A percentile compares a stretch with the other conserved stretches of the same genome.
Evolutionary conservation across 2,888 invertebrate species (phyloP).

Genomic region (Encarsia formosa): DNA sequence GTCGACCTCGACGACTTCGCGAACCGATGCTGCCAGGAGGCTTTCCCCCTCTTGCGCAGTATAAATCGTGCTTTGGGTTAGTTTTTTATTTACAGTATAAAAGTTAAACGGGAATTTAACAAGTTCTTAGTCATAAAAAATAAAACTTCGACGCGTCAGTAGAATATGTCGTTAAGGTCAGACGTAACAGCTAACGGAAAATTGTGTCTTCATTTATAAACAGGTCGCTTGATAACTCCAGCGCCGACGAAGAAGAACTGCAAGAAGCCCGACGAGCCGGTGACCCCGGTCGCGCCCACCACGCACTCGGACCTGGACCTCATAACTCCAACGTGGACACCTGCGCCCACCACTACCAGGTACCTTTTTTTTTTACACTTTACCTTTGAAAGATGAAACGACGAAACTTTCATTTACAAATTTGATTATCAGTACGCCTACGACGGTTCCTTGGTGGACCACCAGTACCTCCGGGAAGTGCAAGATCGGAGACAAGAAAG

Average conservation of each 20-base stretch:
- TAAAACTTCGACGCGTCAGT: too few species aligned
- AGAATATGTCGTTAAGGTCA: too few species aligned
- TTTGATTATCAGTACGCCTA: too few species aligned
- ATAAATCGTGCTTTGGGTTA: slow-evolving; percentile 72
- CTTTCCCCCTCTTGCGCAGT: slow-evolving; percentile 72
- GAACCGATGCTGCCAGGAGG: slow-evolving; percentile 77
- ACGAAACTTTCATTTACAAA: too few species aligned
- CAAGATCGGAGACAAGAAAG: slow-evolving; percentile 52
- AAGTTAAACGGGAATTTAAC: too few species aligned
- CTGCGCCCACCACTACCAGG: neutral
- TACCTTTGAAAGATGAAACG: neutral
- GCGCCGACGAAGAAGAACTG: slow-evolving; percentile 60
- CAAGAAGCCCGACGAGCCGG: slow-evolving; percentile 66
- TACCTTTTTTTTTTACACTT: too few species aligned
- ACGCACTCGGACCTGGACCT: slow-evolving; percentile 65
- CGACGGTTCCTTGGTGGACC: slow-evolving; percentile 1
- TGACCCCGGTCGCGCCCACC: slow-evolving; percentile 72
- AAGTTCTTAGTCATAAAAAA: too few species aligned
- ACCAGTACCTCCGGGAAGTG: slow-evolving; percentile 38
- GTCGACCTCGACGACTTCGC: slow-evolving; percentile 83
- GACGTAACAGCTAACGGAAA: too few species aligned
- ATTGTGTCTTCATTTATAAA: too few species aligned
- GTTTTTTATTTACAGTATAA: neutral
- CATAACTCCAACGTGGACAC: neutral
- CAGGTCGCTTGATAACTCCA: slow-evolving; percentile 49